Base-by-base conservation (phyloP, 1,140 invertebrate species). In the Bicyclus anynana region DNA sequence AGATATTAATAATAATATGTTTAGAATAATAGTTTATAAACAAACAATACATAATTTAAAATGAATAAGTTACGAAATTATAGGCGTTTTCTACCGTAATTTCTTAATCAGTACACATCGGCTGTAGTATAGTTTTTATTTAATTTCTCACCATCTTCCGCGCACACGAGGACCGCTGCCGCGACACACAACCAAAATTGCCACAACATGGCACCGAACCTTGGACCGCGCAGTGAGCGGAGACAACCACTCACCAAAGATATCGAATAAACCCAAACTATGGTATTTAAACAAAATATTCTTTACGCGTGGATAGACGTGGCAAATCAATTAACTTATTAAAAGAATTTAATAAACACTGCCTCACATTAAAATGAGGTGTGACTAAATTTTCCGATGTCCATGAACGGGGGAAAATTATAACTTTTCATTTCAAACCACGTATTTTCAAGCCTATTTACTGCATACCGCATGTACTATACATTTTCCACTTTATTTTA, bases 271-370 rank as follows among this genome's bases (percentile, higher is more conserved):
- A 2, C 0, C 9, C 18, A 38, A 20, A 18, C 50, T 3, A 42
- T 20, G 44, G 47, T 74, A 74, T 80, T 72, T 84, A 80, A 76
- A 72, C 46, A 27, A 29, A 56, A 55, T 23, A 5, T 17, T 9
- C n/a, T 60, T 54, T 54, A 60, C 59, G 59, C 66, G 60, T 62
- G 63, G 55, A 72, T 56, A 58, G 40, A 13, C 40, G 53, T 55
- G 37, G 60, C 64, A 58, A 81, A 83, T 81, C 70, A 64, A 83
- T 85, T 82, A 26, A 56, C 44, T 73, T 80, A 84, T 81, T 81
- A 73, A 80, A 78, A 72, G 52, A 13, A 61, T 64, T 69, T 54
- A 68, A 69, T 76, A 66, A 62, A 72, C 67, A 58, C 50, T 54
- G 13, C 21, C 27, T 57, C 58, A 33, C 55, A 62, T 50, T 29